phyloP scores from a whole-genome alignment of 2,888 invertebrate species.

The Eucera pruinosa region DNA sequence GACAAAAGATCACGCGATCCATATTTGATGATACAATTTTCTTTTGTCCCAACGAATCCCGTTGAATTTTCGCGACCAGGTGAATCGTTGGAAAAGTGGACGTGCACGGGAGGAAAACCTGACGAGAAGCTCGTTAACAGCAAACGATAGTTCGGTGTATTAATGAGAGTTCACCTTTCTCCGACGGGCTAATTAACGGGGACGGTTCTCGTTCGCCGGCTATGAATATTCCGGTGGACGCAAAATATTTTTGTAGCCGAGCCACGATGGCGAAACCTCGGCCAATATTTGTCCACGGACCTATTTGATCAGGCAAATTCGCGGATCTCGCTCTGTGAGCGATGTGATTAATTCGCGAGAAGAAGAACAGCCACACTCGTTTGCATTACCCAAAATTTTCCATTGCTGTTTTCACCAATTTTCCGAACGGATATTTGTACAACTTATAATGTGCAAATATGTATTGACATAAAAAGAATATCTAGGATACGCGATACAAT shows the following conservation, averaged over 20 bases:
- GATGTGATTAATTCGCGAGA: conserved; percentile 22
- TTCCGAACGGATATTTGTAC: no score
- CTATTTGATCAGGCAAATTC: conserved; percentile 27
- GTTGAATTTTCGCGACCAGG: neutral
- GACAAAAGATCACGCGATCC: no score
- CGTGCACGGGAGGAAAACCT: neutral
- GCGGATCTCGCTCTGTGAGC: conserved; percentile 7
- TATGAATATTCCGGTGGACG: conserved; percentile 23
- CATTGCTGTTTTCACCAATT: neutral
- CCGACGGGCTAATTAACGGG: conserved; percentile 21
- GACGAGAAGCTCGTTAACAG: conserved; percentile 2
- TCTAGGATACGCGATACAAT: no score
- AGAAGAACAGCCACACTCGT: neutral
- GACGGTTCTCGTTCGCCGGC: neutral
- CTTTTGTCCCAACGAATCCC: no score
- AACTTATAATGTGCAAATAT: no score
- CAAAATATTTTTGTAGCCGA: conserved; percentile 24
- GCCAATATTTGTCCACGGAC: conserved; percentile 17
- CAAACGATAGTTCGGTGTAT: conserved; percentile 9
- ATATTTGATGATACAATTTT: neutral
- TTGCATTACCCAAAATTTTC: neutral
- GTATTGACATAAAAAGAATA: no score
- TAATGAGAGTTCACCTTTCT: conserved; percentile 28
- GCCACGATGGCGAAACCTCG: conserved; percentile 16
- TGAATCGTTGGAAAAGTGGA: no score